Percentiles rank a stretch among this genome's conserved stretches.
Evolutionary conservation across 1,140 invertebrate genomes (phyloP).

Genomic region (Anoplophora glabripennis): DNA sequence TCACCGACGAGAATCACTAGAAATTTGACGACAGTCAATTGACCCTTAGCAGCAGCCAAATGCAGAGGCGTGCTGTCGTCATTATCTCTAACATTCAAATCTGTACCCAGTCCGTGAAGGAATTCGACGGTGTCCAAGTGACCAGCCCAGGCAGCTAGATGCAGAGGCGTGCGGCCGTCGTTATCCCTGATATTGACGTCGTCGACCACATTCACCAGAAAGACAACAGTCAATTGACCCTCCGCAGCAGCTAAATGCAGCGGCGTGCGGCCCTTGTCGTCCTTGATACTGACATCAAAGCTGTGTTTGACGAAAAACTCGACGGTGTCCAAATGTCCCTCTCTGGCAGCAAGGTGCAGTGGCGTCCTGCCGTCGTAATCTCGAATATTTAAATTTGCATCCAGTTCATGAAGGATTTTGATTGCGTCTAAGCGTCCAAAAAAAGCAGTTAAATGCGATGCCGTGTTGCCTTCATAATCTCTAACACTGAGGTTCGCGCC

Average conservation of each 20-base stretch:
- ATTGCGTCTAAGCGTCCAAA: too few relatives aligned
- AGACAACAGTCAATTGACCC: constrained; percentile 24
- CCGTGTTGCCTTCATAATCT: background rate
- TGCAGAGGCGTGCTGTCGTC: constrained; percentile 40
- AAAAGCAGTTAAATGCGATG: background rate
- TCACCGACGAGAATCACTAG: constrained; percentile 26
- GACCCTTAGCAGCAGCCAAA: constrained; percentile 48
- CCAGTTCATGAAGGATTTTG: too few relatives aligned
- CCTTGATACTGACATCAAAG: too few relatives aligned
- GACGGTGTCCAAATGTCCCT: too few relatives aligned
- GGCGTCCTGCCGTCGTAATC: constrained; percentile 20
- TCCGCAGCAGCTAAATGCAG: too few relatives aligned
- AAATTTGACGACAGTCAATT: constrained; percentile 26
- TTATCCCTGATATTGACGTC: constrained; percentile 24
- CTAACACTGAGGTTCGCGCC: too few relatives aligned
- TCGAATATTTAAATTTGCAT: background rate
- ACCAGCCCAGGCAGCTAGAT: constrained; percentile 52
- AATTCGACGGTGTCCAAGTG: constrained; percentile 46
- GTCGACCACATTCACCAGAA: constrained; percentile 27
- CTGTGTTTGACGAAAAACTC: too few relatives aligned
- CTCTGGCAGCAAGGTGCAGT: too few relatives aligned
- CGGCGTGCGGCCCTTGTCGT: too few relatives aligned
- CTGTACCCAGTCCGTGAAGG: constrained; percentile 25
- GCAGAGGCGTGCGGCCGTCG: constrained; percentile 20
- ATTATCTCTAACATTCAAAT: constrained; percentile 19